Evolutionary conservation across 1,140 invertebrate species (phyloP).

Genomic region (Eumeta japonica): DNA sequence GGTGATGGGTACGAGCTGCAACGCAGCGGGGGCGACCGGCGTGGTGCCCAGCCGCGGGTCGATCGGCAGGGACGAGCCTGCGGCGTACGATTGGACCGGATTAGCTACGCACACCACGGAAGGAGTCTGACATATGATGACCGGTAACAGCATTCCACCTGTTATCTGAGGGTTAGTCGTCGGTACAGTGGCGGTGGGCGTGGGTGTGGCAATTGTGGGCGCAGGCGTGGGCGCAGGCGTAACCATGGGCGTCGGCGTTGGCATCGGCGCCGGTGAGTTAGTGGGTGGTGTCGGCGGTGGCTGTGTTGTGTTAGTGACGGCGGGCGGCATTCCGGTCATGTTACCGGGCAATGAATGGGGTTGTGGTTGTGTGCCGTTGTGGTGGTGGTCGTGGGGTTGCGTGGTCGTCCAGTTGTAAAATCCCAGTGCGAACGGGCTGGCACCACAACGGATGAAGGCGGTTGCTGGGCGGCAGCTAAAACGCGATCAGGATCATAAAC

Average conservation of each 20-base stretch:
- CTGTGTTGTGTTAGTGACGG: not conserved
- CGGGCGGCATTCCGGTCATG: too few relatives aligned
- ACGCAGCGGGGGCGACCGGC: slow-evolving; percentile 25
- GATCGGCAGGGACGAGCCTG: slow-evolving; percentile 38
- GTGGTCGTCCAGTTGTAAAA: too few relatives aligned
- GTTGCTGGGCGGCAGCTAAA: too few relatives aligned
- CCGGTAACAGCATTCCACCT: slow-evolving; percentile 28
- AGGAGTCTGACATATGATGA: slow-evolving; percentile 37
- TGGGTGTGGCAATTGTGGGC: slow-evolving; percentile 8
- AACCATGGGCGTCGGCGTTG: slow-evolving; percentile 1
- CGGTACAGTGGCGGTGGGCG: slow-evolving; percentile 9
- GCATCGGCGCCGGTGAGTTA: slow-evolving; percentile 1
- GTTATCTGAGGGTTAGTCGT: slow-evolving; percentile 15
- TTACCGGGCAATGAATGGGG: too few relatives aligned
- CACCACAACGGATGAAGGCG: too few relatives aligned
- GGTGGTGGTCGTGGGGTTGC: too few relatives aligned
- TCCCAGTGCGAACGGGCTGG: too few relatives aligned
- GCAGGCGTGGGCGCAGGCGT: slow-evolving; percentile 12
- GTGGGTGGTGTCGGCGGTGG: not conserved
- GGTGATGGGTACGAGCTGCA: slow-evolving; percentile 30
- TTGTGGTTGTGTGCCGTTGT: too few relatives aligned
- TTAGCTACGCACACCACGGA: slow-evolving; percentile 42
- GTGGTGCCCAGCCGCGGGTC: slow-evolving; percentile 44
- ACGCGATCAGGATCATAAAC: too few relatives aligned
- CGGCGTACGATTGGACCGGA: slow-evolving; percentile 31